Evolutionary conservation across 1,140 invertebrate species (phyloP), one percentile per base, ranked within the genome.

Genomic region (Cecropterus lyciades): DNA sequence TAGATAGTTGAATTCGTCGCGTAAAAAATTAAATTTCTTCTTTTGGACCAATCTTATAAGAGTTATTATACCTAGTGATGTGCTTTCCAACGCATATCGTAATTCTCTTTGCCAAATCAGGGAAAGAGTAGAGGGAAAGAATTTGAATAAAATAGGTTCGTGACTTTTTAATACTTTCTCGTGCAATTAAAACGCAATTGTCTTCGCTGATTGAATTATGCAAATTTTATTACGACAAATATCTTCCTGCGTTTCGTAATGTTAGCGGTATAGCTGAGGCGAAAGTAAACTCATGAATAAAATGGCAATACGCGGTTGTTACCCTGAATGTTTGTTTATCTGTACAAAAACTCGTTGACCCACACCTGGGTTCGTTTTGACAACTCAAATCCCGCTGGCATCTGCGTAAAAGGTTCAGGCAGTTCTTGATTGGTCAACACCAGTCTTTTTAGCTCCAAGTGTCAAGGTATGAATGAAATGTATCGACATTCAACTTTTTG

Each of bases 301-400:
- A 60, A 63, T 66, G 57, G 48, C 64, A 71, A 67, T 64, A 67
- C 42, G 46, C 40, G 43, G 42, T 53, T 63, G 57, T 33, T 42
- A 52, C 48, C 48, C 17, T 55, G 55, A 51, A 43, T 24, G 46
- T 45, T 49, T 11, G 37, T 53, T 15, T 27, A 17, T 46, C 48
- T 64, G 43, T 53, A 76, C 64, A 80, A 83, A 79, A 83, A 83
- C 80, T 69, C 13, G 78, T 66, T 80, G 80, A 77, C 80, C 78
- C 73, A 83, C 13, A 75, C 33, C 46, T 65, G 55, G 33, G 24
- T 60, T 48, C 15, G 45, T 27, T 59, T 59, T 49, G 45, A 67
- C 33, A 67, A 57, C 45, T 24, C 14, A 13, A 30, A 55, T 51
- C 24, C 27, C 14, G 16, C 17, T n/a, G 24, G 10, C 4, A 37